Evolutionary conservation across 1,140 invertebrate genomes (phyloP), one percentile per base, ranked within the genome.

Genomic region (Choristoneura fumiferana): DNA sequence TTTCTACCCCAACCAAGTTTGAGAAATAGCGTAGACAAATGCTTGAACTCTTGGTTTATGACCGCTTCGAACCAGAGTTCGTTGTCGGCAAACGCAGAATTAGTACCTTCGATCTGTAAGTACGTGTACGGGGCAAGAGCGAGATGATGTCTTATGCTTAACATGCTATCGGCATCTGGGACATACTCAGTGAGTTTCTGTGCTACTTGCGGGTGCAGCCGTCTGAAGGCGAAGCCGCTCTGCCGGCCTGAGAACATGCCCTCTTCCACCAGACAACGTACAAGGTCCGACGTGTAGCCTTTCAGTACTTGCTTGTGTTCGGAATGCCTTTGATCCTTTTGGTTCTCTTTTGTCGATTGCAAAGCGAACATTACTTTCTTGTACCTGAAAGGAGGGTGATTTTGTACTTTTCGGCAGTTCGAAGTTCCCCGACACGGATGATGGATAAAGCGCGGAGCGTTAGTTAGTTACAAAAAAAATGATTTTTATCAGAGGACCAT

Each of bases 91-190:
- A 78, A 74, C 0, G 38, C 57, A 1, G 67, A 33, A 14, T 80
- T 71, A 15, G 72, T 58, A 0, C 56, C 58, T 12, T 74, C 64
- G 3, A 83, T 14, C 10, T 74, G 67, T 56, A 81, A 65, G 40
- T 82, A 84, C 0, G 83, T 88, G 57, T 84, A 86, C 0, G 83
- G 76, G 0, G 81, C 77, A 36, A 90, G 81, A 0, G 87, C 89
- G 17, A 85, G 58, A 64, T 88, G 83, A 54, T 83, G 83, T n/a
- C 73, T 58, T 33, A 89, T 67, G 65, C 81, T 81, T 0, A 89
- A 57, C 8, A 73, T 73, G 4, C 66, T 29, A 18, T 88, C 80
- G 0, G 67, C 67, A 9, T 81, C 73, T 0, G 83, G 75, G 37
- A 89, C 68, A 1, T 73, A 49, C 12, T 73, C 65, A 0, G 33